Evolutionary conservation across 2,113 vertebrate genomes (phyloP).

Genomic region (Nycticebus coucang): DNA sequence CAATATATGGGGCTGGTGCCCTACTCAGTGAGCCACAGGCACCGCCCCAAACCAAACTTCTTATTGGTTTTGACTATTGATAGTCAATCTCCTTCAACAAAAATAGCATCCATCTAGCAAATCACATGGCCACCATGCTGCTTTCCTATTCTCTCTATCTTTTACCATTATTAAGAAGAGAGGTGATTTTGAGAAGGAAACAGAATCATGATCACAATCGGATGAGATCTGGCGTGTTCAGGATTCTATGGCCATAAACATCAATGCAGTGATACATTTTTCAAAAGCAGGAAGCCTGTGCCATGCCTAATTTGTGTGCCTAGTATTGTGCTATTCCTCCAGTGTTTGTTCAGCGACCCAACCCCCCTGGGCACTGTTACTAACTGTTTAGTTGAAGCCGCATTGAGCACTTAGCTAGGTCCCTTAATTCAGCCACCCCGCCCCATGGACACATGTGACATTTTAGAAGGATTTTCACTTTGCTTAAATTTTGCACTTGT

Average conservation of each 20-base stretch:
- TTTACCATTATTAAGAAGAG: not conserved
- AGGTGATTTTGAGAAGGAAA: not conserved
- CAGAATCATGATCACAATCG: not conserved
- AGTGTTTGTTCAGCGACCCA: not conserved
- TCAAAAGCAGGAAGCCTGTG: not conserved
- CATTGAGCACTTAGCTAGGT: not conserved
- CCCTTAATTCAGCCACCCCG: not conserved
- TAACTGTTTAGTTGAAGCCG: not conserved
- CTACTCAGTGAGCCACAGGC: no score
- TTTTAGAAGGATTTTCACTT: slow-evolving; percentile 10
- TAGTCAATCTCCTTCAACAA: not conserved
- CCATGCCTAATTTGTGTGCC: not conserved
- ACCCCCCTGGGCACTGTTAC: not conserved
- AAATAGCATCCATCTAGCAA: not conserved
- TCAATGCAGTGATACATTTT: not conserved
- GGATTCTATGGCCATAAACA: no score
- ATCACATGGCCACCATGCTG: not conserved
- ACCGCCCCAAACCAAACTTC: not conserved
- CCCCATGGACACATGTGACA: not conserved
- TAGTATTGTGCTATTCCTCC: not conserved
- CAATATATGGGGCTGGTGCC: no score
- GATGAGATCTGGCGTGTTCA: no score
- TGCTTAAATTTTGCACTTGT: not conserved
- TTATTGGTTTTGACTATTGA: not conserved
- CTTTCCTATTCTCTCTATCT: not conserved